A percentile compares a stretch with the other conserved stretches of the same genome.
Evolutionary conservation across 2,888 invertebrate species (phyloP).

Genomic region (Adineta ricciae): DNA sequence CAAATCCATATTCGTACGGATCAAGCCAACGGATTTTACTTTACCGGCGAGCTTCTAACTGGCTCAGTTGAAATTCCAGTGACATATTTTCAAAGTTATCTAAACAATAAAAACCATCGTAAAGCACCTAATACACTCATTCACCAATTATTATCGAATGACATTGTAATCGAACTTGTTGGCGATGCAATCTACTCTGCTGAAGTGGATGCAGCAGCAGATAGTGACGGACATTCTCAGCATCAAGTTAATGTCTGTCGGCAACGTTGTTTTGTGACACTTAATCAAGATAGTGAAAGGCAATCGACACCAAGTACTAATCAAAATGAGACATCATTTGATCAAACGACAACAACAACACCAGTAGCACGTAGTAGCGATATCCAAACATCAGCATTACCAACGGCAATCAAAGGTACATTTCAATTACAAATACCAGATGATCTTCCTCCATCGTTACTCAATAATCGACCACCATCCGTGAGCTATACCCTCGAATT

Average conservation of each 20-base stretch:
- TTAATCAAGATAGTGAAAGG: neutral
- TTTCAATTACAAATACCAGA: neutral
- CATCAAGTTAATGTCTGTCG: constrained; percentile 1
- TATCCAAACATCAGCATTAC: neutral
- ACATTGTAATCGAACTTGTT: neutral
- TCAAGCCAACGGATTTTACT: neutral
- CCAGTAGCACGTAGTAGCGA: neutral
- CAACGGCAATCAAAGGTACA: neutral
- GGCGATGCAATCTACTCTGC: neutral
- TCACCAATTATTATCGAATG: neutral
- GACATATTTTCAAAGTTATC: neutral
- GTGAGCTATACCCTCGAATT: neutral
- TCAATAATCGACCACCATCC: neutral
- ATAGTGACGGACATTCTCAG: neutral
- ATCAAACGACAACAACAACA: neutral
- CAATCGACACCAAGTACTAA: neutral
- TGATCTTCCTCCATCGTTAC: neutral
- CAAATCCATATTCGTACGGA: neutral
- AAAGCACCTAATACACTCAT: neutral
- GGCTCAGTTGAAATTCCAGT: constrained; percentile 6
- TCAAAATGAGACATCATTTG: neutral
- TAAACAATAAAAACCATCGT: neutral
- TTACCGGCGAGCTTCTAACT: neutral
- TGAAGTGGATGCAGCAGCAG: neutral
- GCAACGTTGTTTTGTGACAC: neutral